Evolutionary conservation across 2,113 vertebrate species (phyloP).

Genomic region (Hucho hucho): DNA sequence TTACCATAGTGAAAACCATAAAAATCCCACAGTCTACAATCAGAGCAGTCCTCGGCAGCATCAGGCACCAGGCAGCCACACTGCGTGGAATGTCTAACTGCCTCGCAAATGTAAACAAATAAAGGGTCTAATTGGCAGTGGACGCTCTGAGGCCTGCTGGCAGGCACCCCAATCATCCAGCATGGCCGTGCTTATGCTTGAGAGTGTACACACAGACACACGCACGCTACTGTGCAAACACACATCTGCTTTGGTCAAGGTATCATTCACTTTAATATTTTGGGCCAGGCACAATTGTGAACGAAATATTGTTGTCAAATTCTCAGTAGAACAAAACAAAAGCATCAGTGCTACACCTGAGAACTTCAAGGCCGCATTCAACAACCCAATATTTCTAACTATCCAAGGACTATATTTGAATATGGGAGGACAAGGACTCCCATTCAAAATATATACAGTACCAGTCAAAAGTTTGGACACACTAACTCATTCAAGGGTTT

Average conservation of each 20-base stretch:
- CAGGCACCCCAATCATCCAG: slow-evolving; percentile 50
- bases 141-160: slow-evolving; percentile 52
- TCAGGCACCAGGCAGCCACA: slow-evolving; percentile 22
- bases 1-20: slow-evolving; percentile 1
- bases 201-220: background rate
- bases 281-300: background rate
- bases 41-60: slow-evolving; percentile 31
- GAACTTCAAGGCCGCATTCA: background rate
- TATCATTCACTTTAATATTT: background rate
- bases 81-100: slow-evolving; percentile 31
- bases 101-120: slow-evolving; percentile 58
- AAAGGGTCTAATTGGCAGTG: slow-evolving; percentile 65
- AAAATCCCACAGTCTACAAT: slow-evolving; percentile 18
- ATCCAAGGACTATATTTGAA: background rate
- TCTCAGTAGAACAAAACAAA: slow-evolving; percentile 9
- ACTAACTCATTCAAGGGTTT: too few relatives aligned
- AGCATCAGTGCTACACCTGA: background rate
- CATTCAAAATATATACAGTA: slow-evolving; percentile 1
- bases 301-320: too few relatives aligned
- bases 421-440: background rate
- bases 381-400: background rate
- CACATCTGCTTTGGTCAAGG: background rate
- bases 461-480: too few relatives aligned
- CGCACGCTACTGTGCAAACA: background rate
- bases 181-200: slow-evolving; percentile 37